Conservation (phyloP, 2,888 invertebrate genomes). For the Ctena decussata region DNA sequence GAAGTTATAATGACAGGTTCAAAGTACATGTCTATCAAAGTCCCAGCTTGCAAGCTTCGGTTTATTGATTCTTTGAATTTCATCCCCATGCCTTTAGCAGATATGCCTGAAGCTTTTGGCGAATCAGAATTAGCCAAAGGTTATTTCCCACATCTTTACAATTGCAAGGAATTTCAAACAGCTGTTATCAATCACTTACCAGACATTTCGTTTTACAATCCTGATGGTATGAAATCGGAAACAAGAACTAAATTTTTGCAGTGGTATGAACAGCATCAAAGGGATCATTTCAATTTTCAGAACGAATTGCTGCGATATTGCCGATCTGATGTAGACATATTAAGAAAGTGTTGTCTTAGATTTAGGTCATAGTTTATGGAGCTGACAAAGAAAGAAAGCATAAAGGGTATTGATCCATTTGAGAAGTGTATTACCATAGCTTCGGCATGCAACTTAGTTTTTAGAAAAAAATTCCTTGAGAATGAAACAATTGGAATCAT, state of each 20-base stretch:
- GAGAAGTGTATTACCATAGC: no score
- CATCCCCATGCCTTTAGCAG: conserved; percentile 40
- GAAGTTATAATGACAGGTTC: conserved; percentile 39
- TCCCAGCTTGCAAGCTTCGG: conserved; percentile 34
- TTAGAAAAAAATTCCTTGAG: no score
- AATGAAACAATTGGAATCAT: no score
- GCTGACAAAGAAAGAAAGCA: no score
- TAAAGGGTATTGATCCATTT: no score
- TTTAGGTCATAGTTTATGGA: no score
- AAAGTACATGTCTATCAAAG: conserved; percentile 34
- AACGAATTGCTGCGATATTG: conserved; percentile 20
- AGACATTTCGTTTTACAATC: conserved; percentile 34
- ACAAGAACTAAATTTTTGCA: conserved; percentile 23
- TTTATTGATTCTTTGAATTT: no score
- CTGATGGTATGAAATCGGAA: conserved; percentile 45
- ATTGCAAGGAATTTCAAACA: conserved; percentile 27
- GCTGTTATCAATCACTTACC: background rate
- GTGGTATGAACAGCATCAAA: conserved; percentile 33
- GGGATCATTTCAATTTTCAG: conserved; percentile 21
- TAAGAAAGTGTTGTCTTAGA: no score
- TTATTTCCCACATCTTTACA: conserved; percentile 56
- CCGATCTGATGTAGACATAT: no score
- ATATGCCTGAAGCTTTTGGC: conserved; percentile 41
- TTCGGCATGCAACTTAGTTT: no score
- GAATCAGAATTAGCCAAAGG: conserved; percentile 38